Conservation (phyloP, 2,113 vertebrate species). For the Callospermophilus lateralis region DNA sequence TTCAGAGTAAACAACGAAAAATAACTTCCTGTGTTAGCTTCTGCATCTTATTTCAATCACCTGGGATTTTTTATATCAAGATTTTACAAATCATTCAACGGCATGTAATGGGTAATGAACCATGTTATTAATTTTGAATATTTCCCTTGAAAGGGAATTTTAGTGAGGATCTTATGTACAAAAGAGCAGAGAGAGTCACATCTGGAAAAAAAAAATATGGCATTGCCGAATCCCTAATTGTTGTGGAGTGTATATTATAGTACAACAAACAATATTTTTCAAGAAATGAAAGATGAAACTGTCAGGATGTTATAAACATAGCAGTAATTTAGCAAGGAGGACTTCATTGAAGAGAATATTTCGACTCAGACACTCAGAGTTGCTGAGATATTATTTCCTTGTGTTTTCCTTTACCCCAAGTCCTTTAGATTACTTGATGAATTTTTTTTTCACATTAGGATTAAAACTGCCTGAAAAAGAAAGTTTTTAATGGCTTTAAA, state of each 20-base stretch:
- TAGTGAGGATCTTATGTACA: conserved; percentile 70
- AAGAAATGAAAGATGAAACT: conserved; percentile 69
- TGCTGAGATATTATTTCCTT: conserved; percentile 72
- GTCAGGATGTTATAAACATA: conserved; percentile 78
- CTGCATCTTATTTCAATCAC: conserved; percentile 56
- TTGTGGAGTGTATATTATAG: conserved; percentile 64
- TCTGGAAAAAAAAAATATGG: conserved; percentile 77
- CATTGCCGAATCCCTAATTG: conserved; percentile 33
- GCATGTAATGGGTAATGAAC: background rate
- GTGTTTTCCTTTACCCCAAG: conserved; percentile 51
- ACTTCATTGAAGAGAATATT: conserved; percentile 58
- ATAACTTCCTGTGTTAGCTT: conserved; percentile 51
- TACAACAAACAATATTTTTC: conserved; percentile 78
- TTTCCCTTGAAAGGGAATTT: conserved; percentile 78
- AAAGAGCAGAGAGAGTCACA: conserved; percentile 53
- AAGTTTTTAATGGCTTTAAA: conserved; percentile 68
- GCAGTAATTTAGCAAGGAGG: conserved; percentile 70
- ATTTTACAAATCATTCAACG: conserved; percentile 58
- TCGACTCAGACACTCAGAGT: conserved; percentile 66
- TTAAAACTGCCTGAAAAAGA: conserved; percentile 7
- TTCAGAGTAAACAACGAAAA: conserved; percentile 80
- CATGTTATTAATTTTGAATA: conserved; percentile 71
- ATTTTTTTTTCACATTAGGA: conserved; percentile 74
- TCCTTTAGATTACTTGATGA: conserved; percentile 77
- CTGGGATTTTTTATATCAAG: conserved; percentile 64